These are phyloP conservation scores for Lacanobia oleracea DNA, from an alignment of 2,888 invertebrate species.

Conservation along the genomic window DNA sequence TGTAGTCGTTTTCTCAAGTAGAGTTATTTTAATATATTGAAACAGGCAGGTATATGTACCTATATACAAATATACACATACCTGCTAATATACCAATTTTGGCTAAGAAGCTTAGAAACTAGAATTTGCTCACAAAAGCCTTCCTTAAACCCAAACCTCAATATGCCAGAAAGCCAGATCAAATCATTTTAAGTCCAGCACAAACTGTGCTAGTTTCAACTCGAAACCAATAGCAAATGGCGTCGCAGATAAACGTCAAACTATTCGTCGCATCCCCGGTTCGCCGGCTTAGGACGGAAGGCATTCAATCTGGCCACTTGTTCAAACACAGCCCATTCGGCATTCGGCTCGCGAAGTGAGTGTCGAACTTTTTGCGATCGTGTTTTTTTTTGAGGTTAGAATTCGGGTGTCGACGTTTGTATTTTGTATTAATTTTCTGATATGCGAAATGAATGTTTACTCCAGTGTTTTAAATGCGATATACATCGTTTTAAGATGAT, in stretches of 20 bases:
- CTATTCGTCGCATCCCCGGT: slow-evolving; percentile 54
- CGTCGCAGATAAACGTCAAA: slow-evolving; percentile 60
- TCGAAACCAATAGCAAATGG: slow-evolving; percentile 53
- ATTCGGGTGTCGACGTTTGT: neutral
- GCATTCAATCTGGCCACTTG: slow-evolving; percentile 59
- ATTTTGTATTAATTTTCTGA: neutral
- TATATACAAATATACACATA: too few species aligned
- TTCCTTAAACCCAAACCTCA: slow-evolving; percentile 20
- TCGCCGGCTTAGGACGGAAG: slow-evolving; percentile 53
- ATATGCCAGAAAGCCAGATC: slow-evolving; percentile 25
- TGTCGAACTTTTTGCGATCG: slow-evolving; percentile 22
- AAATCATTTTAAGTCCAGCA: slow-evolving; percentile 31
- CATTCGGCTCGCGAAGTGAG: slow-evolving; percentile 39
- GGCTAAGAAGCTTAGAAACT: neutral
- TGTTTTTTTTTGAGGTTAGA: slow-evolving; percentile 16
- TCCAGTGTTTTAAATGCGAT: neutral
- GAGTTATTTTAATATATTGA: neutral
- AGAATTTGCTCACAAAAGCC: neutral
- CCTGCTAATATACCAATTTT: too few species aligned
- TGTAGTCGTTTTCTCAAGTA: too few species aligned
- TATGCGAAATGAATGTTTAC: neutral
- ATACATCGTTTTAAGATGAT: too few species aligned
- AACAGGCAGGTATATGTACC: too few species aligned
- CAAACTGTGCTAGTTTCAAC: slow-evolving; percentile 37
- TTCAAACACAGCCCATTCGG: slow-evolving; percentile 55